Evolutionary conservation across 2,113 vertebrate genomes (phyloP).

Genomic region (Anoplopoma fimbria): DNA sequence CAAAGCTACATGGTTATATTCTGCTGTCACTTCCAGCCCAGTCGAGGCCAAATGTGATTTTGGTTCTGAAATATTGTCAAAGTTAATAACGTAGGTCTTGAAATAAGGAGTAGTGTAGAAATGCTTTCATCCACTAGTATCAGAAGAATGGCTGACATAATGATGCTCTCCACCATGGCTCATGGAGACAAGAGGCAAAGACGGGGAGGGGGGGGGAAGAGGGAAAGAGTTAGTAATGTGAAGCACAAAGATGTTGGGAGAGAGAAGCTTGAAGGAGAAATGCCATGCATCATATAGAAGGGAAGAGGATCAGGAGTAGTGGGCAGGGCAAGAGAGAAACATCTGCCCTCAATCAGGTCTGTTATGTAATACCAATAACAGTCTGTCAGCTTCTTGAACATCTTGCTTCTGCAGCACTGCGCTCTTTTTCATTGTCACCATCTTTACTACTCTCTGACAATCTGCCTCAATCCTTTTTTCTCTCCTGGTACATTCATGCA

Average conservation of each 20-base stretch:
- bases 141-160: neutral
- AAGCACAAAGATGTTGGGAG: neutral
- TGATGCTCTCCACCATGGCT: slow-evolving; percentile 1
- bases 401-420: slow-evolving; percentile 3
- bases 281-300: slow-evolving; percentile 18
- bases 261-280: slow-evolving; percentile 18
- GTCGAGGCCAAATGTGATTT: neutral
- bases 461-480: neutral
- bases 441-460: neutral
- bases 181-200: neutral
- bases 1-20: neutral
- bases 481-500: slow-evolving; percentile 6
- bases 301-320: neutral
- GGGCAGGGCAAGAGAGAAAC: slow-evolving; percentile 2
- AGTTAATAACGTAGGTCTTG: neutral
- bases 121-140: neutral
- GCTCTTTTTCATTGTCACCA: neutral
- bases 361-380: slow-evolving; percentile 53
- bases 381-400: slow-evolving; percentile 29
- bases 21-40: neutral
- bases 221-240: neutral
- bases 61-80: neutral
- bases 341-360: slow-evolving; percentile 37
- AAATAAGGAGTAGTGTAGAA: neutral
- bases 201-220: neutral